Evolutionary conservation across 2,113 vertebrate species (phyloP).

Genomic region (Zapus hudsonius): DNA sequence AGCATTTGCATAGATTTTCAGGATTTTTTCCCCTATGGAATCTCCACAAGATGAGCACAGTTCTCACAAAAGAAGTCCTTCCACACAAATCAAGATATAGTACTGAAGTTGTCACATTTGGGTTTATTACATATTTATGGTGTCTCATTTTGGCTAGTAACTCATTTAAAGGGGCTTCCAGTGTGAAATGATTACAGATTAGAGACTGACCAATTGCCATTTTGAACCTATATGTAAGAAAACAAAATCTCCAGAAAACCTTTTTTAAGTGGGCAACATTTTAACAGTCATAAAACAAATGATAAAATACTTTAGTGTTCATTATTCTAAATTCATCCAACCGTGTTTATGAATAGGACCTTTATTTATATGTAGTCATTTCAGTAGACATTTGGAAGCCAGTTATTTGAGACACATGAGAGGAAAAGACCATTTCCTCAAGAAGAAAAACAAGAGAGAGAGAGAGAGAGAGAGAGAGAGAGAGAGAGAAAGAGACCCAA

Average conservation of each 20-base stretch:
- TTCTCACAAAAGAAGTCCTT: background rate
- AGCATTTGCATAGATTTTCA: background rate
- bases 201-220: background rate
- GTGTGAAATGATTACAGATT: background rate
- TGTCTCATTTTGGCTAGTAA: constrained; percentile 12
- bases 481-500: background rate
- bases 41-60: background rate
- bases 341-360: background rate
- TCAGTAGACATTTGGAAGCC: background rate
- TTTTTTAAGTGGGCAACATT: background rate
- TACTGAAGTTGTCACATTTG: background rate
- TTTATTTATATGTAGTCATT: background rate
- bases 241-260: background rate
- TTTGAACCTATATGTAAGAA: constrained; percentile 19
- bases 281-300: constrained; percentile 42
- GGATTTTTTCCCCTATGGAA: background rate
- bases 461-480: too few species aligned
- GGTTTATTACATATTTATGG: constrained; percentile 33
- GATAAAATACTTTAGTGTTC: background rate
- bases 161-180: constrained; percentile 28
- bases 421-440: background rate
- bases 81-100: background rate
- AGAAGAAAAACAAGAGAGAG: background rate
- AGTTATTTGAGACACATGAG: background rate
- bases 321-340: background rate